Percentiles rank a stretch among this genome's conserved stretches.
These are phyloP conservation scores for Macrotis lagotis DNA, from an alignment of 2,113 vertebrate species.

Conservation along the genomic window DNA sequence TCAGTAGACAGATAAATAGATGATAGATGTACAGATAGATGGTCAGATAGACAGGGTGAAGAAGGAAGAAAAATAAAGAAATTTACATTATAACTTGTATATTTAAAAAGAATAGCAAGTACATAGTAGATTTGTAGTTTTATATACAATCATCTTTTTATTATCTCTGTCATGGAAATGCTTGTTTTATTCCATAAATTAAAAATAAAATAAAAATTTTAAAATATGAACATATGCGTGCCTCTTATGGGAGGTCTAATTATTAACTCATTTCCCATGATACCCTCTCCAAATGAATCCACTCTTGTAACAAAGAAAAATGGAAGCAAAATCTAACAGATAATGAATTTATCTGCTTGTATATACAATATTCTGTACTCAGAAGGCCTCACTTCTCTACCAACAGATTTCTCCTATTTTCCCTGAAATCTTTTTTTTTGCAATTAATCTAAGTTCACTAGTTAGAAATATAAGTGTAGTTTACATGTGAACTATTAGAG, in stretches of 20 bases:
- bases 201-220: not conserved
- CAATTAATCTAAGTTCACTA: not conserved
- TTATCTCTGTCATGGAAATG: not conserved
- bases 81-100: not conserved
- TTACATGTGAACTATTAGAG: not conserved
- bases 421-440: too few species aligned
- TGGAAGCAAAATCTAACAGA: not conserved
- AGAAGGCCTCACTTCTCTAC: not conserved
- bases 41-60: too few species aligned
- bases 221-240: not conserved
- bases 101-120: not conserved
- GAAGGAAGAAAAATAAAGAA: too few species aligned
- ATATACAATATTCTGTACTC: not conserved
- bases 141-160: not conserved
- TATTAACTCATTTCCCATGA: not conserved
- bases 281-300: not conserved
- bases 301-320: not conserved
- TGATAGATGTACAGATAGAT: too few species aligned
- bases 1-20: too few species aligned
- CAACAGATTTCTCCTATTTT: not conserved
- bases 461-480: not conserved
- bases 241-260: not conserved
- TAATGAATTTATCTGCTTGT: not conserved
- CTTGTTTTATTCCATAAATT: not conserved
- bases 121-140: not conserved